A percentile compares a stretch with the other conserved stretches of the same genome.
Evolutionary conservation across 2,888 invertebrate species (phyloP).

Genomic region (Pristionchus fissidentatus): DNA sequence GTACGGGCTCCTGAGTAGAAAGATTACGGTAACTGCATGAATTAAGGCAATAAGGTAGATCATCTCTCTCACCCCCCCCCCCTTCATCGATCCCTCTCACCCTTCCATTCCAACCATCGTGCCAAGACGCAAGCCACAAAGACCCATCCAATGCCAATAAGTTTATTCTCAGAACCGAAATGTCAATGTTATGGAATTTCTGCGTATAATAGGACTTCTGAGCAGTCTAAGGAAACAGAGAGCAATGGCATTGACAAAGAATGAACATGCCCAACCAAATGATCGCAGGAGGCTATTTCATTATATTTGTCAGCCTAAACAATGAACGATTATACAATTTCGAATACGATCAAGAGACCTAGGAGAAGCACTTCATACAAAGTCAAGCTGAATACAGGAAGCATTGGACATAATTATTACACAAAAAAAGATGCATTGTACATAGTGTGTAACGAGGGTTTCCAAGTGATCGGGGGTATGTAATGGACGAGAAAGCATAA

Average conservation of each 20-base stretch:
- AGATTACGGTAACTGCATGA: not conserved
- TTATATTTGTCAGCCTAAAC: too few species aligned
- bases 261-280: too few species aligned
- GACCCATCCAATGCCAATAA: not conserved
- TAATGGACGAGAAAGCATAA: conserved; percentile 24
- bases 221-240: not conserved
- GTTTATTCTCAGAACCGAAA: conserved; percentile 5
- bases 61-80: not conserved
- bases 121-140: not conserved
- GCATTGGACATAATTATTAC: conserved; percentile 31
- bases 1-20: conserved; percentile 20
- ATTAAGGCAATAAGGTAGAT: not conserved
- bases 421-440: conserved; percentile 30
- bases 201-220: conserved; percentile 1
- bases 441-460: conserved; percentile 33
- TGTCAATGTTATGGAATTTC: not conserved
- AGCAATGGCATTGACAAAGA: too few species aligned
- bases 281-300: too few species aligned
- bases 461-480: conserved; percentile 17
- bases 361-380: not conserved
- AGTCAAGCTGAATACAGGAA: not conserved
- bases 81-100: not conserved
- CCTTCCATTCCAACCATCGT: conserved; percentile 22
- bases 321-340: not conserved
- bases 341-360: not conserved